Percentiles rank a stretch among this genome's conserved stretches.
Conservation (phyloP, 2,888 invertebrate species). For the Acleris literana region DNA sequence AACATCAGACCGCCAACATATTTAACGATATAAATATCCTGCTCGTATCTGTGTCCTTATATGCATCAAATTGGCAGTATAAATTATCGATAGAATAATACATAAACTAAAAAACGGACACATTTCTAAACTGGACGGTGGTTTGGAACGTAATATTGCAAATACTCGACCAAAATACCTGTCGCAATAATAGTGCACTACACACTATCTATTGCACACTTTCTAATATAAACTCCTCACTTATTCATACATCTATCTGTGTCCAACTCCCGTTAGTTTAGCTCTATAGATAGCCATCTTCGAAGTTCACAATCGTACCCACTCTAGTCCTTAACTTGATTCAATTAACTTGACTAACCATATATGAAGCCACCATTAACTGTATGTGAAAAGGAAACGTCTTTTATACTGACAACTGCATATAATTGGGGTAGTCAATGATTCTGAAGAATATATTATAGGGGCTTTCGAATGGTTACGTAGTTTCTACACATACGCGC, state of each 20-base stretch:
- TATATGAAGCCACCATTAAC: constrained; percentile 43
- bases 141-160: no score
- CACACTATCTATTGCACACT: not conserved
- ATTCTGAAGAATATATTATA: constrained; percentile 20
- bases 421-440: constrained; percentile 13
- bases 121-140: no score
- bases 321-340: constrained; percentile 46
- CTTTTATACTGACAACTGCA: constrained; percentile 42
- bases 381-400: constrained; percentile 57
- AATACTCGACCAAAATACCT: no score
- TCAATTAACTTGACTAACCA: constrained; percentile 49
- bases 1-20: not conserved
- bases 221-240: not conserved
- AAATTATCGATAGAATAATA: no score
- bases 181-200: not conserved
- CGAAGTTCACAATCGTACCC: not conserved
- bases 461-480: not conserved
- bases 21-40: no score
- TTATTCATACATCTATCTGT: not conserved
- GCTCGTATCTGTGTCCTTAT: not conserved
- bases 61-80: not conserved
- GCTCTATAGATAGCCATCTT: constrained; percentile 1
- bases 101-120: no score
- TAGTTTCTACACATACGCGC: not conserved
- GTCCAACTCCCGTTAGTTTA: not conserved